Conservation (phyloP, 1,140 invertebrate genomes). For the Gryllus bimaculatus region DNA sequence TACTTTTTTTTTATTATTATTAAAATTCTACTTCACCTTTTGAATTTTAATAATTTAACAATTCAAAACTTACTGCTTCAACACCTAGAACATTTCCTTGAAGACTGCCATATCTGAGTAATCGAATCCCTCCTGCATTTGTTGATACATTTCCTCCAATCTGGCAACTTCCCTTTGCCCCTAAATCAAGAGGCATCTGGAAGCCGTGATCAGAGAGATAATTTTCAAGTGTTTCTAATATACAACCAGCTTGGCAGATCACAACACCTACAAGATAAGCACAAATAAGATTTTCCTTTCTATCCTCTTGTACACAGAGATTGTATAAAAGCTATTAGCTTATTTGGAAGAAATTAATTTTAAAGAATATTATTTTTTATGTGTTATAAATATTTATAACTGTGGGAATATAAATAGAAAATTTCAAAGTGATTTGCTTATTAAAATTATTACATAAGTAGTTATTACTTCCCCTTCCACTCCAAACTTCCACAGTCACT, state of each 20-base stretch:
- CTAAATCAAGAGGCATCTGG: slow-evolving; percentile 92
- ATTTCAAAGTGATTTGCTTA: too few species aligned
- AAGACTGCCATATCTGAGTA: slow-evolving; percentile 90
- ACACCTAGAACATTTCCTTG: slow-evolving; percentile 69
- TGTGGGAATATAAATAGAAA: too few species aligned
- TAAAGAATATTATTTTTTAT: too few species aligned
- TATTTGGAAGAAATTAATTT: too few species aligned
- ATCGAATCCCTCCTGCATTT: slow-evolving; percentile 89
- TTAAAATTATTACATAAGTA: too few species aligned
- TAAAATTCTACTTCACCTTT: neutral
- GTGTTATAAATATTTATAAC: too few species aligned
- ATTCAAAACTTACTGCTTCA: slow-evolving; percentile 13
- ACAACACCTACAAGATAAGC: slow-evolving; percentile 53
- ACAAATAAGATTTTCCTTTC: neutral
- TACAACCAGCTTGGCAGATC: slow-evolving; percentile 84
- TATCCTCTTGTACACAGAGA: too few species aligned
- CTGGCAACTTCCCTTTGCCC: slow-evolving; percentile 92
- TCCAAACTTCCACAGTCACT: too few species aligned
- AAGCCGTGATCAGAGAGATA: slow-evolving; percentile 61
- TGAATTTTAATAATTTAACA: neutral
- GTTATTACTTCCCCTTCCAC: too few species aligned
- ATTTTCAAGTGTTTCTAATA: slow-evolving; percentile 78
- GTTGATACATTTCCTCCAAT: slow-evolving; percentile 96
- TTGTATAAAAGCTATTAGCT: too few species aligned
- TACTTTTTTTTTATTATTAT: too few species aligned